A percentile compares a stretch with the other conserved stretches of the same genome.
Evolutionary conservation across 53 echinoderm and acorn worm genomes (phyloP).

Genomic region (Crossaster papposus): DNA sequence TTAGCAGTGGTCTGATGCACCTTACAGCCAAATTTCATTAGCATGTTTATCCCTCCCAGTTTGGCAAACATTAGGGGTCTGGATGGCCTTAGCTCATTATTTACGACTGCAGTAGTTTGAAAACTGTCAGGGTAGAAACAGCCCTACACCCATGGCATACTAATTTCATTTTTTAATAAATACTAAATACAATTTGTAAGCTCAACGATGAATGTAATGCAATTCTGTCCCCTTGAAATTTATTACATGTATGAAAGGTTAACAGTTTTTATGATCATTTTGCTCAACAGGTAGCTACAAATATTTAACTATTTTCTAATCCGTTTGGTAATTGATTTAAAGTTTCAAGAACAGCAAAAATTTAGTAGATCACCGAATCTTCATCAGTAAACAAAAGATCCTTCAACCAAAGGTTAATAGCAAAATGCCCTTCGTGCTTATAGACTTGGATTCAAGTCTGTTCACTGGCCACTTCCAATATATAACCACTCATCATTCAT

Average conservation of each 20-base stretch:
- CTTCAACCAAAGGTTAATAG: neutral
- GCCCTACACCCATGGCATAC: neutral
- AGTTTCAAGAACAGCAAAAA: too few species aligned
- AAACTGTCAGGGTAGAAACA: neutral
- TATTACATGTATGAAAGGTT: too few species aligned
- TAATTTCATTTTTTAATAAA: neutral
- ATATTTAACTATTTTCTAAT: too few species aligned
- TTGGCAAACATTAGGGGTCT: neutral
- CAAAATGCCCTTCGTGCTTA: neutral
- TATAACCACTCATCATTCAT: neutral
- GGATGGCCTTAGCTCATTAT: neutral
- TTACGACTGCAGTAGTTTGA: neutral
- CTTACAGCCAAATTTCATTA: conserved; percentile 15
- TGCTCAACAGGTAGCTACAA: too few species aligned
- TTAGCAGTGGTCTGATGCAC: neutral
- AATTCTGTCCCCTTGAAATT: too few species aligned
- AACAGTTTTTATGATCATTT: too few species aligned
- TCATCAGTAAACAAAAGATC: neutral
- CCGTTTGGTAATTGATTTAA: too few species aligned
- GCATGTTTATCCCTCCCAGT: neutral
- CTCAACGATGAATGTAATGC: too few species aligned
- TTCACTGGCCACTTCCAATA: neutral
- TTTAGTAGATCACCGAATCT: neutral
- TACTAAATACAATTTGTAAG: neutral
- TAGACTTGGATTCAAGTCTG: neutral